Evolutionary conservation across 2,113 vertebrate species (phyloP).

Genomic region (Hucho hucho): DNA sequence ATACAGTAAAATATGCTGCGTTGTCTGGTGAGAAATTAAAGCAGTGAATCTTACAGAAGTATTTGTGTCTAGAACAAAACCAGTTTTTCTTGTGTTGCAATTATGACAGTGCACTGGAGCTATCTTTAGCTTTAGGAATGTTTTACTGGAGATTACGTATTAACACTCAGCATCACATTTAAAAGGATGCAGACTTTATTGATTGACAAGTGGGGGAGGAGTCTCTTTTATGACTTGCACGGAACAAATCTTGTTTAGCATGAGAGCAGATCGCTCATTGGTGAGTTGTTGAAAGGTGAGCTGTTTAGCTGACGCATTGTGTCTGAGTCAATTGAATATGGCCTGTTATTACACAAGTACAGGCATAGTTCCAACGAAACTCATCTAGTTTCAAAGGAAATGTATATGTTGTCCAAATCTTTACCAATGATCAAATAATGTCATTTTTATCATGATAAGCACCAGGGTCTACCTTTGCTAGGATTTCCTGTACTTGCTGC

Average conservation of each 20-base stretch:
- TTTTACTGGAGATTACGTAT: background rate
- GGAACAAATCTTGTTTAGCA: background rate
- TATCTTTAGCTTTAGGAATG: conserved; percentile 12
- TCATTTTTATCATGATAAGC: background rate
- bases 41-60: too few species aligned
- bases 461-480: background rate
- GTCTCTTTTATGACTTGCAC: background rate
- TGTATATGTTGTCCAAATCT: background rate
- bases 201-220: too few species aligned
- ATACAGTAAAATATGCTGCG: background rate
- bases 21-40: too few species aligned
- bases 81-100: background rate
- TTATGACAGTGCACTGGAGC: background rate
- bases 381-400: background rate
- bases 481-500: background rate
- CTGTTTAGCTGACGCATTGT: background rate
- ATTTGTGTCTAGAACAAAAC: too few species aligned
- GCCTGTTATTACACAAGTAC: too few species aligned
- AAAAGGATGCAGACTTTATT: background rate
- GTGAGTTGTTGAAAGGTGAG: background rate
- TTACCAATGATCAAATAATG: background rate
- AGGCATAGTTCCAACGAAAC: too few species aligned
- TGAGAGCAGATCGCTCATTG: background rate
- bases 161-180: background rate
- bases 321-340: background rate